A percentile compares a stretch with the other conserved stretches of the same genome.
Evolutionary conservation across 2,888 invertebrate species (phyloP).

Genomic region (Trachelus tabidus): DNA sequence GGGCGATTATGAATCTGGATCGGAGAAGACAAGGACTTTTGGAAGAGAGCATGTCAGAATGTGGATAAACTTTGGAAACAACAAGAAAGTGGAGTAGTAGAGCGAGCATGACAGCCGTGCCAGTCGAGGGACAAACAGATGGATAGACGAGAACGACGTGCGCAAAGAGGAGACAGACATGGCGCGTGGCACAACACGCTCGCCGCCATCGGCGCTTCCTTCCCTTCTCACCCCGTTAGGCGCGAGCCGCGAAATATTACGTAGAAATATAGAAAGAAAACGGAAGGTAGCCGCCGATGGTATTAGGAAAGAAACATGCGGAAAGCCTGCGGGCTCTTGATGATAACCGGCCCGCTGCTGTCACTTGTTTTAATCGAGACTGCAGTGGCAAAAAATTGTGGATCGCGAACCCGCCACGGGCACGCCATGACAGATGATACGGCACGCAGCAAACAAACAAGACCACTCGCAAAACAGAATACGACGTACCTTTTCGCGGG

Average conservation of each 20-base stretch:
- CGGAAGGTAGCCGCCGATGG: not conserved
- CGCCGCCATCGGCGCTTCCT: slow-evolving; percentile 53
- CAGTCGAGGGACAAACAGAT: slow-evolving; percentile 19
- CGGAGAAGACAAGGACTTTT: not conserved
- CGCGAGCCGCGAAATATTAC: slow-evolving; percentile 1
- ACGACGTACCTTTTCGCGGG: slow-evolving; percentile 35
- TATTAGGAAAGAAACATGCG: not conserved
- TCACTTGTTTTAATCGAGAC: slow-evolving; percentile 12
- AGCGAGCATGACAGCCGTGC: slow-evolving; percentile 31
- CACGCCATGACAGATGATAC: slow-evolving; percentile 62
- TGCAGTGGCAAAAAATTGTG: slow-evolving; percentile 9
- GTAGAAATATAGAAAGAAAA: not conserved
- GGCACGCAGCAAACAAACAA: slow-evolving; percentile 57
- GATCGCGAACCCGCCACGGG: slow-evolving; percentile 31
- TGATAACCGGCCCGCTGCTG: slow-evolving; percentile 17
- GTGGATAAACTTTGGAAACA: not conserved
- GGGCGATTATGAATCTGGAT: not conserved
- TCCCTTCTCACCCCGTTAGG: slow-evolving; percentile 26
- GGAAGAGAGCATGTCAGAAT: not conserved
- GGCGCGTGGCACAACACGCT: slow-evolving; percentile 61
- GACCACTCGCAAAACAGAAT: slow-evolving; percentile 43
- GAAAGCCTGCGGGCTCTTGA: slow-evolving; percentile 7
- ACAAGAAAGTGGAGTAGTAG: slow-evolving; percentile 50
- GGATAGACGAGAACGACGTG: slow-evolving; percentile 46
- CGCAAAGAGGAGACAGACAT: slow-evolving; percentile 51